Base-by-base conservation (phyloP, 2,797 vertebrate species). In the Tokudaia muenninki region DNA sequence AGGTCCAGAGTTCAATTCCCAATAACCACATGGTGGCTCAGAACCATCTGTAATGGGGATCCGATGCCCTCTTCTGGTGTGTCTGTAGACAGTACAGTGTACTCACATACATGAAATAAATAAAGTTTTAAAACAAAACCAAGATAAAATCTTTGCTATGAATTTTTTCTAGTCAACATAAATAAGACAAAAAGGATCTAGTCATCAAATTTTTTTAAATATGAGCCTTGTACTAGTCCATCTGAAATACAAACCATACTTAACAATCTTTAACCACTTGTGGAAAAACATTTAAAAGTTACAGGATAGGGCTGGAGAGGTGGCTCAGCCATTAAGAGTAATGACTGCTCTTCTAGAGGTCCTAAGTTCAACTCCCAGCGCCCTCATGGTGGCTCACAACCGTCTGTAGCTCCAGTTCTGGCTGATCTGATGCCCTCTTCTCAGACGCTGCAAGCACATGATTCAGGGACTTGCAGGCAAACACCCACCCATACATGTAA, bases 261-360 rank as follows among this genome's bases (percentile, higher is more conserved):
- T 88, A 83, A 91, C 31, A 80, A 26, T 59, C 91, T 86, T 65
- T 79, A 92, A 67, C 93, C 89, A 72, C 44, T 79, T 88, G 6
- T 75, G 52, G 47, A 83, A 88, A 88, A 57, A 63, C 55, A 63
- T 84, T 84, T 12, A 63, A 86, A 63, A 47, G 4, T 84, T 41
- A 34, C 26, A 44, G 31, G 37, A 21, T 84, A 63, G 31, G 83
- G 29, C 44, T 24, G 1, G 83, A 86, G 44, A 67, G 24, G 52
- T 86, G 83, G 31, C 44, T 86, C 11, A n/a, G 63, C 11, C 2
- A 0, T 21, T 50, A 67, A 50, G 31, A 65, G 9, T 19, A 86
- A 34, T n/a, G 19, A 41, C 37, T 70, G 31, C 16, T n/a, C 31
- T n/a, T 70, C 65, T 37, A 34, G 83, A 86, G 83, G 47, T 24